A percentile compares a stretch with the other conserved stretches of the same genome.
Conservation (phyloP, 2,888 invertebrate genomes). For the Taphrorychus bicolor region DNA sequence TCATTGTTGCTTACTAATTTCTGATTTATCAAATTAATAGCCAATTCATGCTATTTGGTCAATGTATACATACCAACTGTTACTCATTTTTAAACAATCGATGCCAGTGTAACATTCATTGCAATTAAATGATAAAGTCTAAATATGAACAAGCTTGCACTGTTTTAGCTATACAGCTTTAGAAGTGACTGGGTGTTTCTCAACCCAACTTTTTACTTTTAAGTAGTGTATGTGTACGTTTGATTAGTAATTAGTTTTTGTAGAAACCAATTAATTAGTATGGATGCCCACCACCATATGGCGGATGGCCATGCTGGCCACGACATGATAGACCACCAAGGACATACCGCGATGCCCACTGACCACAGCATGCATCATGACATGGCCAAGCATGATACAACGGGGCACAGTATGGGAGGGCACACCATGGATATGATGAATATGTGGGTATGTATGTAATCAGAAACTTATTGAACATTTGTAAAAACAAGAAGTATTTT, state of each 20-base stretch:
- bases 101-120: neutral
- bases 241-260: no score
- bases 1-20: no score
- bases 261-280: no score
- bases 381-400: neutral
- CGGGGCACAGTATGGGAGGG: conserved; percentile 14
- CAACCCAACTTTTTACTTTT: no score
- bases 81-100: neutral
- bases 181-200: no score
- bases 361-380: conserved; percentile 21
- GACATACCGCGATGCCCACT: conserved; percentile 11
- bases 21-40: conserved; percentile 2
- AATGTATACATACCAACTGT: neutral
- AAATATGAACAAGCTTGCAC: neutral
- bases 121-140: neutral
- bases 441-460: conserved; percentile 38
- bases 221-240: no score
- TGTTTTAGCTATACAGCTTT: no score
- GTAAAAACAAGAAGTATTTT: no score
- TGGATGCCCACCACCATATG: conserved; percentile 17
- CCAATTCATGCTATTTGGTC: neutral
- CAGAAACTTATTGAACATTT: no score
- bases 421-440: conserved; percentile 25
- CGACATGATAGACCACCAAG: conserved; percentile 12
- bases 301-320: conserved; percentile 15